These are phyloP conservation scores for Sylvia atricapilla DNA, from an alignment of 2,113 vertebrate species.

Conservation along the genomic window DNA sequence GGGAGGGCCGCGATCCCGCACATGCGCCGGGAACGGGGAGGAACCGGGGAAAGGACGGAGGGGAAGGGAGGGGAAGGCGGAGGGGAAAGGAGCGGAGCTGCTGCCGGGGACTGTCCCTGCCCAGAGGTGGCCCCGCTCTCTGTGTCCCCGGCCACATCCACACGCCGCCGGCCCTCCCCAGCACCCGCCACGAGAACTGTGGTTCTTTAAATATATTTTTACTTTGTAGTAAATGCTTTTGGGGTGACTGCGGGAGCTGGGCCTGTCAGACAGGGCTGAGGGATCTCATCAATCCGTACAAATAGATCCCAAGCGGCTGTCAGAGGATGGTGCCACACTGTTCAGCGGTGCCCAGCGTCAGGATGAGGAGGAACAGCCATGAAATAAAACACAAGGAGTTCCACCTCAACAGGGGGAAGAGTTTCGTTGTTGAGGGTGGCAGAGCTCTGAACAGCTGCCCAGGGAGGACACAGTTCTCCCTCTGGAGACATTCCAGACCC, in stretches of 20 bases:
- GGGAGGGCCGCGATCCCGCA: background rate
- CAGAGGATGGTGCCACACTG: background rate
- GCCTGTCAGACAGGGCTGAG: background rate
- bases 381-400: background rate
- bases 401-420: fast-evolving
- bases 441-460: background rate
- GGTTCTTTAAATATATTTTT: background rate
- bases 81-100: background rate
- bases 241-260: background rate
- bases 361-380: fast-evolving
- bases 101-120: fast-evolving
- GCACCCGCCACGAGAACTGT: background rate
- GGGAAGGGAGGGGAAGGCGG: background rate
- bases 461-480: background rate
- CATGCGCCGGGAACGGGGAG: background rate
- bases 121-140: fast-evolving
- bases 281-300: fast-evolving
- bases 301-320: background rate
- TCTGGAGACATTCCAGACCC: background rate
- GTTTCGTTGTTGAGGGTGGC: background rate
- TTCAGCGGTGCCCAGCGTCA: background rate
- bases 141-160: fast-evolving
- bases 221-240: background rate
- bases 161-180: no score
- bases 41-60: no score